phyloP scores from a whole-genome alignment of 2,888 invertebrate genomes.

The Blastobasis lacticolella region DNA sequence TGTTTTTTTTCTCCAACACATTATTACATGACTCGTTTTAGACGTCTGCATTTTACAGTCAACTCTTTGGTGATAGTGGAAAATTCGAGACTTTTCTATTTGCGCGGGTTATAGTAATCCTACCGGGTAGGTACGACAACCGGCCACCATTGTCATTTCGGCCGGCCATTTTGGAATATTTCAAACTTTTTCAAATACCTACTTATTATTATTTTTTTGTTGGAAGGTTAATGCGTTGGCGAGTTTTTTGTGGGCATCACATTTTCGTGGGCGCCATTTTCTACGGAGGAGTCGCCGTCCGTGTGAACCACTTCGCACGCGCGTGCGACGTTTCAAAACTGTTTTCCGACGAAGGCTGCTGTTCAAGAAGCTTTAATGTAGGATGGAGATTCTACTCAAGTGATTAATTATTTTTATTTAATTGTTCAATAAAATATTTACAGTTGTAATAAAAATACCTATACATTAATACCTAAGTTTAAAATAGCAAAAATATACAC shows the following conservation, averaged over 20 bases:
- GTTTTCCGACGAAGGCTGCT: too few relatives aligned
- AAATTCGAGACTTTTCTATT: conserved; percentile 17
- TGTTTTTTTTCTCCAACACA: conserved; percentile 44
- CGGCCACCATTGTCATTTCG: conserved; percentile 33
- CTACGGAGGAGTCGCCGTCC: conserved; percentile 23
- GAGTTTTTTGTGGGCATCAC: conserved; percentile 43
- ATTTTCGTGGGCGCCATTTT: conserved; percentile 54
- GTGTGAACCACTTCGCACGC: too few relatives aligned
- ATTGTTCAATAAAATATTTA: too few relatives aligned
- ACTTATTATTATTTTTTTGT: conserved; percentile 27
- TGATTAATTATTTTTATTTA: too few relatives aligned
- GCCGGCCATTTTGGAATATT: conserved; percentile 47
- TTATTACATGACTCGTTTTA: conserved; percentile 41
- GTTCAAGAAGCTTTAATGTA: too few relatives aligned
- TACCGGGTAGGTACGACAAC: conserved; percentile 16
- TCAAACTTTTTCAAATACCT: conserved; percentile 38
- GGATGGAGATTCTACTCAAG: too few relatives aligned
- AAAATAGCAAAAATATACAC: too few relatives aligned
- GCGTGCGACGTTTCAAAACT: too few relatives aligned
- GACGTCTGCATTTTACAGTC: conserved; percentile 23
- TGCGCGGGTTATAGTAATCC: conserved; percentile 29
- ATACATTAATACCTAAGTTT: too few relatives aligned
- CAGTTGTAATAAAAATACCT: too few relatives aligned
- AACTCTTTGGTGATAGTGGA: conserved; percentile 20
- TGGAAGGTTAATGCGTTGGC: conserved; percentile 22